Conservation (phyloP, 2,797 vertebrate species). For the Pseudochromis fuscus region DNA sequence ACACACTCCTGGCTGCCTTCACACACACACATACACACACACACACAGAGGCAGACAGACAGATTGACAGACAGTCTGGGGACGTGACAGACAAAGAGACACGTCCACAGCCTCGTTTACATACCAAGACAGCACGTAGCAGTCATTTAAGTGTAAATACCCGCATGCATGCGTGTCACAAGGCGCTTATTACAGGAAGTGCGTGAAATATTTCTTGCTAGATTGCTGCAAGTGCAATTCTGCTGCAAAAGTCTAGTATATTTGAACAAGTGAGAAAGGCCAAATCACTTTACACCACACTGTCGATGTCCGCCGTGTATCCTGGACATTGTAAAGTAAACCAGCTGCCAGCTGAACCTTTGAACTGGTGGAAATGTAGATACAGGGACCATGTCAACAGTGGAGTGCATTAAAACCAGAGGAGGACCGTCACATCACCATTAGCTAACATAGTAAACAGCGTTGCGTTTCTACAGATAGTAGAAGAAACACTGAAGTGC, state of each 20-base stretch:
- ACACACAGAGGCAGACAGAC: conserved; percentile 14
- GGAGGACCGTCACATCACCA: neutral
- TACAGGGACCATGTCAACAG: conserved; percentile 28
- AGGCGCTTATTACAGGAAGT: conserved; percentile 56
- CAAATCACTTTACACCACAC: too few relatives aligned
- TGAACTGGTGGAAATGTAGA: conserved; percentile 48
- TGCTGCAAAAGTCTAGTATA: neutral
- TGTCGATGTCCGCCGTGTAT: neutral
- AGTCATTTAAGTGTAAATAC: conserved; percentile 15
- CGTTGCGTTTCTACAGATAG: rapidly evolving
- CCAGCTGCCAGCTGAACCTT: conserved; percentile 28
- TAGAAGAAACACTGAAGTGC: neutral
- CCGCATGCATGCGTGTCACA: conserved; percentile 49
- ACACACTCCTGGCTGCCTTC: conserved; percentile 12
- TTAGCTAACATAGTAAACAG: rapidly evolving
- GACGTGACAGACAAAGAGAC: conserved; percentile 24
- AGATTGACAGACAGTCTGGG: neutral
- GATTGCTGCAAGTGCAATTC: neutral
- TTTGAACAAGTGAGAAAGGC: neutral
- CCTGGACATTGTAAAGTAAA: neutral
- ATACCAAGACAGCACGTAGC: conserved; percentile 21
- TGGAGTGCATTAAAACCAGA: neutral
- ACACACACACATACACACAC: conserved; percentile 1
- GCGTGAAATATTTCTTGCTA: neutral
- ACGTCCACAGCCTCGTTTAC: conserved; percentile 48